A percentile compares a stretch with the other conserved stretches of the same genome.
Conservation (phyloP, 1,140 invertebrate genomes). For the Arion vulgaris region DNA sequence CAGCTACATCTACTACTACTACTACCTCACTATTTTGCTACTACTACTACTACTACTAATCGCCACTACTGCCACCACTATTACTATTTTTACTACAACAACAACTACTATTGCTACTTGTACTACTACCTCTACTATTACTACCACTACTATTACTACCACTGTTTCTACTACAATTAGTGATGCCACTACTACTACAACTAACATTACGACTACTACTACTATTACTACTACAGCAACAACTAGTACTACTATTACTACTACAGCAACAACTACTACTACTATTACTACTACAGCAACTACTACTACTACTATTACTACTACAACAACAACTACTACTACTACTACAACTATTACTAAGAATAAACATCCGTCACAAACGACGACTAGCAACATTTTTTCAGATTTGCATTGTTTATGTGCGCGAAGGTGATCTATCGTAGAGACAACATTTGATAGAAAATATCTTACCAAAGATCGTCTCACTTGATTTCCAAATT, state of each 20-base stretch:
- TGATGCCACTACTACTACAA: not conserved
- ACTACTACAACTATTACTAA: not conserved
- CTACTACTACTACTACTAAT: not conserved
- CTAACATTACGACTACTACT: not conserved
- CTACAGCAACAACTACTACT: not conserved
- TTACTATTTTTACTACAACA: not conserved
- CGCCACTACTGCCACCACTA: not conserved
- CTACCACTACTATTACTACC: not conserved
- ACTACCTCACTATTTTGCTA: not conserved
- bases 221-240: not conserved
- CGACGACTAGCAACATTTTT: too few species aligned
- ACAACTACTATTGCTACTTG: not conserved
- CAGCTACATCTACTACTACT: not conserved
- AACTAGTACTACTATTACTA: not conserved
- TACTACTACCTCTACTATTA: not conserved
- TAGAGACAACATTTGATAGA: too few species aligned
- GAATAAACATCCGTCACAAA: too few species aligned
- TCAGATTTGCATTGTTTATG: too few species aligned
- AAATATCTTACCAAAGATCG: too few species aligned
- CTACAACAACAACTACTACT: constrained; percentile 15
- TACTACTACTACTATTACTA: not conserved
- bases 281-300: not conserved
- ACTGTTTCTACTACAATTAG: not conserved
- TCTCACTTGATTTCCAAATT: too few species aligned
- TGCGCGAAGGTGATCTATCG: too few species aligned